Evolutionary conservation across 2,113 vertebrate species (phyloP), one percentile per base, ranked within the genome.

Genomic region (Calidris pugnax): DNA sequence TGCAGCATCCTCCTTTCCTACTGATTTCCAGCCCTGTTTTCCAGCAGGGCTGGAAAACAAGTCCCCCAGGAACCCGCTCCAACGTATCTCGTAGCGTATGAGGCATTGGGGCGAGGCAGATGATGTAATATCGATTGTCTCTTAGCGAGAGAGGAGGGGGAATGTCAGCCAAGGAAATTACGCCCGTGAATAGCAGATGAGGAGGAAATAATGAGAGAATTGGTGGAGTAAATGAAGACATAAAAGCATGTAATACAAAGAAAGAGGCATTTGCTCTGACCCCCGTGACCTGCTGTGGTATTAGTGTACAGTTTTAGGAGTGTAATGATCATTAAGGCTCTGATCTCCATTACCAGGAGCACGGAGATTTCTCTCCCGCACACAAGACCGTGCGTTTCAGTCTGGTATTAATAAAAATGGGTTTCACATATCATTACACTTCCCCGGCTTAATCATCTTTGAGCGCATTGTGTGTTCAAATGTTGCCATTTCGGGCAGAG

Each of bases 101-200:
- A 97, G 96, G 95, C 97, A 88, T 75, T 87, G 91, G 57, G 6
- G 93, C 13, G 32, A 96, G 91, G 95, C 87, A 95, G 96, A 97
- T 98, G 97, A 97, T 97, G 97, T 96, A 96, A 97, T 97, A 98
- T 96, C 90, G 97, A 98, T 95, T 96, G 97, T 91, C 89, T 93
- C 94, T 97, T 91, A 94, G 97, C 78, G 90, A 97, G 96, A 96
- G 96, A 98, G 91, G 97, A 95, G 95, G 86, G 86, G 94, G 95
- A 95, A 94, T 77, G 91, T 81, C 89, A 73, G 91, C 97, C 95
- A 89, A 85, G 92, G 96, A 97, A 97, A 97, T 97, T 97, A 97
- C 26, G 84, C 75, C 82, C 85, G 86, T 85, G 90, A 97, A 95
- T 95, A 94, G 93, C 91, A 97, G 93, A 97, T 96, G 96, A 97